These are phyloP conservation scores for Spermophilus dauricus DNA, from an alignment of 2,113 vertebrate genomes.

Conservation along the genomic window DNA sequence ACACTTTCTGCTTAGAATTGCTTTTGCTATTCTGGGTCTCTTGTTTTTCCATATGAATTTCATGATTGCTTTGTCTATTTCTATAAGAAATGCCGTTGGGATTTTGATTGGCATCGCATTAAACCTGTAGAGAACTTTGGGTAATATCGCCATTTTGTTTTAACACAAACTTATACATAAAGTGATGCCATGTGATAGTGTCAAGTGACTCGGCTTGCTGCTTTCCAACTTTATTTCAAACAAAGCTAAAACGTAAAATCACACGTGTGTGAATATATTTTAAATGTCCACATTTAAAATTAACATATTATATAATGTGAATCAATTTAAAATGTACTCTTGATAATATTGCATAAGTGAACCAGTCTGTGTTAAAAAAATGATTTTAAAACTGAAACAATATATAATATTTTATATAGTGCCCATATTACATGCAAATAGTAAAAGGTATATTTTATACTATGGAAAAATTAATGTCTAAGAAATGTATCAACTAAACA, in stretches of 20 bases:
- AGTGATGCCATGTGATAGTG: not conserved
- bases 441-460: not conserved
- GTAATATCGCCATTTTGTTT: no score
- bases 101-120: no score
- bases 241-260: not conserved
- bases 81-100: no score
- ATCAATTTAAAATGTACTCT: not conserved
- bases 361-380: not conserved
- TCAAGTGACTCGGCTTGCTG: not conserved
- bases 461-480: not conserved
- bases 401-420: not conserved
- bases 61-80: no score
- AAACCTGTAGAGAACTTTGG: no score
- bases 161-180: not conserved
- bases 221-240: not conserved
- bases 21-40: no score
- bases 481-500: not conserved
- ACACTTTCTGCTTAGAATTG: no score
- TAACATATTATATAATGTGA: not conserved
- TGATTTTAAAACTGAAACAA: not conserved
- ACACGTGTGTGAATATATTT: not conserved
- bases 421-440: not conserved
- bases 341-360: not conserved
- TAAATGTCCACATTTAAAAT: not conserved
- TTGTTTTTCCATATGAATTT: no score